Evolutionary conservation across 2,888 invertebrate genomes (phyloP), one percentile per base, ranked within the genome.

Genomic region (Acanthopleura granulata): DNA sequence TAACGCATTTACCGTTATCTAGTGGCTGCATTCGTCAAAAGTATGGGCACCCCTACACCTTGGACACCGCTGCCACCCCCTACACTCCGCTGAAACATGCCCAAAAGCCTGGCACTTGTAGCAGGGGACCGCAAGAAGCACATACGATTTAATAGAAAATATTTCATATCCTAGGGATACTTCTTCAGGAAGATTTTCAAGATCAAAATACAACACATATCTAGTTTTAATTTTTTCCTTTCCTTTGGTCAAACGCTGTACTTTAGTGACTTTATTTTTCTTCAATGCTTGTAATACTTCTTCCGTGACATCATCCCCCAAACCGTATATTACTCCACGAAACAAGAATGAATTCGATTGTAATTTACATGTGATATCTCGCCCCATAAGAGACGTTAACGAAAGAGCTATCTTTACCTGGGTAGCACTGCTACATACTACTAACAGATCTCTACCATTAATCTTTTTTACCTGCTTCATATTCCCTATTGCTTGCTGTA

Each of bases 61-160:
- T 15, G 66, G 66, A 27, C 66, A 66, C 25, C 66, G 22, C 29
- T 22, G 22, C 4, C 29, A 27, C 18, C 66, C 29, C 29, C 29
- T 66, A 27, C 66, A 66, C 6, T 66, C 66, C 15, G 4, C 22
- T 66, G 66, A 22, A 16, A 66, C 25, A 66, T 66, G 66, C 66
- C 25, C 22, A 66, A 66, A 66, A 6, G 25, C 1, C 25, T 66
- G 66, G 14, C 66, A 66, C 14, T 66, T 66, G 29, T 12, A 66
- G 66, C 66, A 66, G 6, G 12, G 22, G 1, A 66, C 6, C 4
- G 25, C 66, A 6, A 6, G 29, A 3, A 27, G 29, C 6, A 66
- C 16, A 66, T 66, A 66, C 25, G 6, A 27, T 14, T 27, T 66
- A 6, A 66, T 14, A 16, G 18, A 6, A 27, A 66, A 66, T 16